Conservation (phyloP, 2,113 vertebrate genomes). For the Aviceda subcristata region DNA sequence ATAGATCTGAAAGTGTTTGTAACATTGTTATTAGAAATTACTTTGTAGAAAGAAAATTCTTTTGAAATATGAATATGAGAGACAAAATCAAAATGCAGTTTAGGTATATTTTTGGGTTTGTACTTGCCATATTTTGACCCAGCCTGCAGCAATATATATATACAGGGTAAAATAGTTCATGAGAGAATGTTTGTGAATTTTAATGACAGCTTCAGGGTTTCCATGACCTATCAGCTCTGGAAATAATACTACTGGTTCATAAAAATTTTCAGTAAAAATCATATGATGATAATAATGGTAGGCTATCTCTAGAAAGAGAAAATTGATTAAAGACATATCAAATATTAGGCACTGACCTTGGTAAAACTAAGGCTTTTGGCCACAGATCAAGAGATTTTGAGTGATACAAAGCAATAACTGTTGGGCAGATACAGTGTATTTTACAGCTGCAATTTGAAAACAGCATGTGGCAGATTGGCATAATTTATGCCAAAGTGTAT, state of each 20-base stretch:
- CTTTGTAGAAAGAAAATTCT: not conserved
- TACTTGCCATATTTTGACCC: slow-evolving; percentile 30
- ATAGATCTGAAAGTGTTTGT: not conserved
- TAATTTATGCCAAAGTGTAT: not conserved
- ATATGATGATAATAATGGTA: not conserved
- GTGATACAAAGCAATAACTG: not conserved
- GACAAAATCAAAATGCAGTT: slow-evolving; percentile 12
- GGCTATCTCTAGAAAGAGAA: not conserved
- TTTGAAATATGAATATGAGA: not conserved
- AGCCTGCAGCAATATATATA: slow-evolving; percentile 11
- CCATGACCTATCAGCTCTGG: slow-evolving; percentile 25
- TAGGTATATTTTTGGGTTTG: slow-evolving; percentile 19
- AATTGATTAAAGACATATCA: not conserved
- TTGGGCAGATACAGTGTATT: not conserved
- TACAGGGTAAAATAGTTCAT: not conserved
- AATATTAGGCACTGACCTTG: not conserved
- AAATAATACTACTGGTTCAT: not conserved
- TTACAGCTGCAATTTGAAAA: slow-evolving; percentile 20
- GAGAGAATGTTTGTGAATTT: slow-evolving; percentile 48
- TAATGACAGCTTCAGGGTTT: slow-evolving; percentile 47
- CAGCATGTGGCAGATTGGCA: not conserved
- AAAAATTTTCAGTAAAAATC: not conserved
- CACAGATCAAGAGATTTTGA: not conserved
- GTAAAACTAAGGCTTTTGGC: not conserved
- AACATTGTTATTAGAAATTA: not conserved